phyloP scores from a whole-genome alignment of 2,888 invertebrate genomes.

The Zygaena filipendulae region DNA sequence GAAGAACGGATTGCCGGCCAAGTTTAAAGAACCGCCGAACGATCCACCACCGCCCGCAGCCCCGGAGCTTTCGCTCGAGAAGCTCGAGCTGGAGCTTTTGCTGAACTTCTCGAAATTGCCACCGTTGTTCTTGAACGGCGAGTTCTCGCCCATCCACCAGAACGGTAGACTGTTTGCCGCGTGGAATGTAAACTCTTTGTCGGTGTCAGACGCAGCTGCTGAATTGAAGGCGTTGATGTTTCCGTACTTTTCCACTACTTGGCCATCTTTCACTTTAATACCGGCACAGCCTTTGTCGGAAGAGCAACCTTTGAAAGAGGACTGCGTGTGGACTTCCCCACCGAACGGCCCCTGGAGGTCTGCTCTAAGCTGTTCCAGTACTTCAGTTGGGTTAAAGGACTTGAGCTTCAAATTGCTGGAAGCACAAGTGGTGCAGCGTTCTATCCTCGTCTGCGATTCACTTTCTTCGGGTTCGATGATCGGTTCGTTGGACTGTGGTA shows the following conservation, averaged over 20 bases:
- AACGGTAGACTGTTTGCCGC: conserved; percentile 46
- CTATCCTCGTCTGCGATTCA: conserved; percentile 34
- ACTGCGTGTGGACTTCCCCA: conserved; percentile 47
- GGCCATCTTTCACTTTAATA: conserved; percentile 54
- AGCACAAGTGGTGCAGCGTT: conserved; percentile 43
- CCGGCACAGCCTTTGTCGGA: conserved; percentile 57
- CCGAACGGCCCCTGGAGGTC: conserved; percentile 37
- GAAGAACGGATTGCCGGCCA: conserved; percentile 31
- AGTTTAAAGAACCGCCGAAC: conserved; percentile 18
- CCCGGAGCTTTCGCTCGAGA: conserved; percentile 23
- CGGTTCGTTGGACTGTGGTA: conserved; percentile 37
- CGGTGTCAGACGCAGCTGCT: conserved; percentile 32
- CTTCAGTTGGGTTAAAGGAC: conserved; percentile 26
- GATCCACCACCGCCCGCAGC: conserved; percentile 19
- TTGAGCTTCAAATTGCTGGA: conserved; percentile 28
- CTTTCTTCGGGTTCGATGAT: conserved; percentile 39
- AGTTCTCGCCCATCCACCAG: conserved; percentile 72
- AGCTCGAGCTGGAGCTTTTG: conserved; percentile 37
- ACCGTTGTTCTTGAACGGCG: conserved; percentile 61
- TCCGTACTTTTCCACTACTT: conserved; percentile 46
- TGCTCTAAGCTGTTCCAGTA: conserved; percentile 21
- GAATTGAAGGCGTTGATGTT: conserved; percentile 45
- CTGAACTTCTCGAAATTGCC: conserved; percentile 43
- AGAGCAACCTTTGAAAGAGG: conserved; percentile 51
- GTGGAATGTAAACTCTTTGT: conserved; percentile 48